Conservation (phyloP, 2,113 vertebrate genomes). For the Sylvilagus bachmani region DNA sequence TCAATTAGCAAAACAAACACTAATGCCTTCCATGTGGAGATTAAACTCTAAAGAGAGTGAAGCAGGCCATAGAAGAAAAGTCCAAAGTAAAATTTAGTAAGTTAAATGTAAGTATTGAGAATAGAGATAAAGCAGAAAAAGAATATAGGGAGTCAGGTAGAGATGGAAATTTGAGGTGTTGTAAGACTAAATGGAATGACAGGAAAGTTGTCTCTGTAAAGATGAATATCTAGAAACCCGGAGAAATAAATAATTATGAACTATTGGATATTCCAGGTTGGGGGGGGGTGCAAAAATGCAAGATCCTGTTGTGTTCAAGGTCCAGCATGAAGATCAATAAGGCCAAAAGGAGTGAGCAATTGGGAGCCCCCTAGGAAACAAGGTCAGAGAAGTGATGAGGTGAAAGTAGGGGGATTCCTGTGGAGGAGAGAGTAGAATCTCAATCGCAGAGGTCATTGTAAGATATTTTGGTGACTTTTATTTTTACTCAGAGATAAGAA, state of each 20-base stretch:
- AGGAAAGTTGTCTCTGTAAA: constrained; percentile 1
- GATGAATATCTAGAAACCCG: background rate
- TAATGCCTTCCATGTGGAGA: background rate
- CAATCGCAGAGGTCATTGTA: background rate
- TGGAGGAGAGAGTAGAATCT: background rate
- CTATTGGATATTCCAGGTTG: background rate
- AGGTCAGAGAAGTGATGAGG: background rate
- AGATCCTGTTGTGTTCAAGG: background rate
- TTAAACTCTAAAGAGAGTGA: constrained; percentile 31
- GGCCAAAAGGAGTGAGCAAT: background rate
- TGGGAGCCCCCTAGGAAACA: background rate
- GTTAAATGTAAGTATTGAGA: background rate
- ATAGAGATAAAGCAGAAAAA: constrained; percentile 31
- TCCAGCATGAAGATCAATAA: background rate
- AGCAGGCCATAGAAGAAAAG: background rate
- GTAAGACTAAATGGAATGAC: background rate
- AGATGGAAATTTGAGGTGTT: background rate
- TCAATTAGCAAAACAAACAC: background rate
- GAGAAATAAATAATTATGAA: background rate
- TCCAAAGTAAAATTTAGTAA: background rate
- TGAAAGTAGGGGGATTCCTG: background rate
- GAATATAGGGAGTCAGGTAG: background rate
- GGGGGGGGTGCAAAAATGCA: background rate
- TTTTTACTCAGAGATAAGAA: constrained; percentile 3
- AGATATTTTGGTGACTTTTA: background rate